Evolutionary conservation across 92 coral and sea anemone genomes (phyloP).

Genomic region (Parazoanthus darwini): DNA sequence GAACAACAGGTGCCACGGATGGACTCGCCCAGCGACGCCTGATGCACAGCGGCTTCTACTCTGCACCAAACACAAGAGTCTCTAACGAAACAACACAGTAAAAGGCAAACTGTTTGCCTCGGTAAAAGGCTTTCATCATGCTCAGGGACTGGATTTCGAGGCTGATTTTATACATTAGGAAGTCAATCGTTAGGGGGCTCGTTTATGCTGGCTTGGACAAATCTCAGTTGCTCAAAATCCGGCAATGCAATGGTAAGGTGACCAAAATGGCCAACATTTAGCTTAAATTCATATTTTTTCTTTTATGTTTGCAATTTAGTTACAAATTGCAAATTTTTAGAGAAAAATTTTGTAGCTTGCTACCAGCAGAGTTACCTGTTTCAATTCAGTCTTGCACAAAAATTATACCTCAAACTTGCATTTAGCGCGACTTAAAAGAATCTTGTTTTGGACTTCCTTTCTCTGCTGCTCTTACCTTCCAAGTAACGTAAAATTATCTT

Average conservation of each 20-base stretch:
- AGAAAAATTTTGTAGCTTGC: background rate
- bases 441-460: too few species aligned
- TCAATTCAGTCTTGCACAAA: background rate
- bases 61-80: constrained; percentile 11
- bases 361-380: background rate
- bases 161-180: constrained; percentile 2
- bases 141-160: background rate
- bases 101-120: background rate
- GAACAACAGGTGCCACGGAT: constrained; percentile 27
- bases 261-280: background rate
- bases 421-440: background rate
- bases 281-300: background rate
- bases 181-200: constrained; percentile 28
- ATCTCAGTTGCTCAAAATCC: constrained; percentile 16
- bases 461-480: background rate
- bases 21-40: constrained; percentile 49
- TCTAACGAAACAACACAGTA: background rate
- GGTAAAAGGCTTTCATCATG: constrained; percentile 9
- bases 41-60: constrained; percentile 34
- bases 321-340: background rate
- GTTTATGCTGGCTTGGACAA: constrained; percentile 16
- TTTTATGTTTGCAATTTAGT: background rate
- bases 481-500: too few species aligned
- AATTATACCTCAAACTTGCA: background rate
- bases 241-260: constrained; percentile 41